Evolutionary conservation across 2,797 vertebrate genomes (phyloP).

Genomic region (Peromyscus nudipes): DNA sequence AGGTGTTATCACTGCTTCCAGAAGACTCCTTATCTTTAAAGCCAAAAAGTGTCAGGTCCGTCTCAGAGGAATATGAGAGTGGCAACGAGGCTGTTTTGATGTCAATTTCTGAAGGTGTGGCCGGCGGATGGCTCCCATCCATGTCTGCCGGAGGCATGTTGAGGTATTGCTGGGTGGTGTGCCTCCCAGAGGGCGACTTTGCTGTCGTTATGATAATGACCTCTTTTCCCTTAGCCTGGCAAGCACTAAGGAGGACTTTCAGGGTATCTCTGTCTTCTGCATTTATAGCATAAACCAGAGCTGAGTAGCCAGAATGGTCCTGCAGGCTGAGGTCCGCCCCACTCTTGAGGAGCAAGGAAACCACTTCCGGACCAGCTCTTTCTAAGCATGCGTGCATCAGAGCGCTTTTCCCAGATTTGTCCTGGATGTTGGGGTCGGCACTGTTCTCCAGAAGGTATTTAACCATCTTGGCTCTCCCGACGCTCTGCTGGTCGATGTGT

Average conservation of each 20-base stretch:
- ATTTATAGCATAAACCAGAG: constrained; percentile 93
- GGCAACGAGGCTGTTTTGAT: constrained; percentile 86
- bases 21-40: constrained; percentile 87
- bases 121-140: constrained; percentile 85
- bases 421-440: constrained; percentile 97
- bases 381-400: constrained; percentile 95
- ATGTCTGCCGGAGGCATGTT: constrained; percentile 92
- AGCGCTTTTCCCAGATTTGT: constrained; percentile 94
- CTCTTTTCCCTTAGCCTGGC: constrained; percentile 93
- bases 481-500: constrained; percentile 92
- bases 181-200: constrained; percentile 90
- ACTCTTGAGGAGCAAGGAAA: constrained; percentile 90
- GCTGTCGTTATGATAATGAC: constrained; percentile 95
- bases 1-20: constrained; percentile 63
- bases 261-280: constrained; percentile 92
- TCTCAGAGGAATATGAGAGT: constrained; percentile 81
- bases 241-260: constrained; percentile 91
- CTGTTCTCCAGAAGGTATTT: constrained; percentile 95
- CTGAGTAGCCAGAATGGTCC: constrained; percentile 92
- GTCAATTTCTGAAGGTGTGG: constrained; percentile 89
- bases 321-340: constrained; percentile 94
- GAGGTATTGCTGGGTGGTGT: constrained; percentile 93
- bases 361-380: constrained; percentile 91
- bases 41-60: constrained; percentile 86
- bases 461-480: constrained; percentile 93